phyloP scores from a whole-genome alignment of 2,888 invertebrate genomes.

The Marasmarcha lunaedactyla region DNA sequence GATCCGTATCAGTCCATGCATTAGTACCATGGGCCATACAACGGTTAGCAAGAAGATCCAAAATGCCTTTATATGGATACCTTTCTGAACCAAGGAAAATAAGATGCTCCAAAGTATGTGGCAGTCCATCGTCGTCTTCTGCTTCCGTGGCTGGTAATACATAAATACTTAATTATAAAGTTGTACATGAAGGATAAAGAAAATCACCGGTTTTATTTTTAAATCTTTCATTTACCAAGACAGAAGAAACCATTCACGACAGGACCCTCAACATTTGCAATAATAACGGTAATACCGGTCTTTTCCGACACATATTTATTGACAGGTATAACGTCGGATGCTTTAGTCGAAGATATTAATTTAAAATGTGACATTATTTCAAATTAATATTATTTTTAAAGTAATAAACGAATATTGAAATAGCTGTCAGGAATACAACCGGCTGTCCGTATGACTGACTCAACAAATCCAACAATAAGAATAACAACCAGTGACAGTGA shows the following conservation, averaged over 20 bases:
- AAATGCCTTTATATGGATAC: conserved; percentile 90
- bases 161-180: conserved; percentile 8
- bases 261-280: conserved; percentile 92
- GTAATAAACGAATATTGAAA: no score
- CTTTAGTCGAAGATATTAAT: conserved; percentile 72
- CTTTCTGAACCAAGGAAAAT: conserved; percentile 91
- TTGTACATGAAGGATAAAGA: no score
- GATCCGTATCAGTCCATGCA: conserved; percentile 89
- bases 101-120: conserved; percentile 93
- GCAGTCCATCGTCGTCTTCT: conserved; percentile 91
- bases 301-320: conserved; percentile 82
- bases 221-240: conserved; percentile 73
- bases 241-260: conserved; percentile 89
- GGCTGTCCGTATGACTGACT: no score
- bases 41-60: conserved; percentile 89
- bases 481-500: no score
- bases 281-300: conserved; percentile 85
- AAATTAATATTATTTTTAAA: no score
- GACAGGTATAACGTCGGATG: conserved; percentile 80
- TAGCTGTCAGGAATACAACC: no score
- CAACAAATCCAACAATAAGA: no score
- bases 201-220: conserved; percentile 1
- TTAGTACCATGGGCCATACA: conserved; percentile 93
- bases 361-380: conserved; percentile 51
- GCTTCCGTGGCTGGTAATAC: conserved; percentile 83